Evolutionary conservation across 2,888 invertebrate genomes (phyloP).

Genomic region (Andrena praecox): DNA sequence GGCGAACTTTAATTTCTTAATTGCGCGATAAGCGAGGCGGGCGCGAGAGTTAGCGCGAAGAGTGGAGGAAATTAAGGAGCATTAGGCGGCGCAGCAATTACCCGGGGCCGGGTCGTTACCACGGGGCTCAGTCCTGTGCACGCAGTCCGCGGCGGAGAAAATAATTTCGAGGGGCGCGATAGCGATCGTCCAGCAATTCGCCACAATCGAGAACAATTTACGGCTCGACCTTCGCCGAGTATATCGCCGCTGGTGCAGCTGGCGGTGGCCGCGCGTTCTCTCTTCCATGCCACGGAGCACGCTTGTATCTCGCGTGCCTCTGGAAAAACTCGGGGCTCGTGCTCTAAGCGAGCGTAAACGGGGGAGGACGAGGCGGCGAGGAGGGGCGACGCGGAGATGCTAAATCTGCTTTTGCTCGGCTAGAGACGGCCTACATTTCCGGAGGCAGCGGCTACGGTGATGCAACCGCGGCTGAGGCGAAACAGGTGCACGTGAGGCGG

Average conservation of each 20-base stretch:
- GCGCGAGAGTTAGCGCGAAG: conserved; percentile 6
- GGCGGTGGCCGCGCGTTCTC: neutral
- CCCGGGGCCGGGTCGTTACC: conserved; percentile 20
- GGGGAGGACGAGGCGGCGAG: neutral
- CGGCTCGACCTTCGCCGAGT: conserved; percentile 52
- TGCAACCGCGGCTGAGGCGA: conserved; percentile 58
- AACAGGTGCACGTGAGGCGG: conserved; percentile 59
- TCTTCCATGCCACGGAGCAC: conserved; percentile 49
- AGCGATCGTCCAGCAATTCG: conserved; percentile 66
- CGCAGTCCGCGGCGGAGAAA: conserved; percentile 34
- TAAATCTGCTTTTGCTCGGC: conserved; percentile 63
- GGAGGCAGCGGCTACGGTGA: conserved; percentile 54
- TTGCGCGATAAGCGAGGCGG: conserved; percentile 16
- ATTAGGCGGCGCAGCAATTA: conserved; percentile 31
- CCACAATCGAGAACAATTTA: conserved; percentile 71
- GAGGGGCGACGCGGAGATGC: conserved; percentile 39
- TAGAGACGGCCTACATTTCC: conserved; percentile 69
- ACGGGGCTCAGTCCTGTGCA: conserved; percentile 8
- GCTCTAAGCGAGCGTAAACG: conserved; percentile 17
- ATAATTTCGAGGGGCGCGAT: conserved; percentile 63
- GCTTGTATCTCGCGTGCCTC: conserved; percentile 30
- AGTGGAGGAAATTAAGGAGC: conserved; percentile 3
- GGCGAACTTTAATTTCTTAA: conserved; percentile 44
- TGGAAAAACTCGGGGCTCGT: conserved; percentile 59
- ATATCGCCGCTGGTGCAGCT: conserved; percentile 34